Evolutionary conservation across 2,888 invertebrate genomes (phyloP).

Genomic region (Athalia cordata): DNA sequence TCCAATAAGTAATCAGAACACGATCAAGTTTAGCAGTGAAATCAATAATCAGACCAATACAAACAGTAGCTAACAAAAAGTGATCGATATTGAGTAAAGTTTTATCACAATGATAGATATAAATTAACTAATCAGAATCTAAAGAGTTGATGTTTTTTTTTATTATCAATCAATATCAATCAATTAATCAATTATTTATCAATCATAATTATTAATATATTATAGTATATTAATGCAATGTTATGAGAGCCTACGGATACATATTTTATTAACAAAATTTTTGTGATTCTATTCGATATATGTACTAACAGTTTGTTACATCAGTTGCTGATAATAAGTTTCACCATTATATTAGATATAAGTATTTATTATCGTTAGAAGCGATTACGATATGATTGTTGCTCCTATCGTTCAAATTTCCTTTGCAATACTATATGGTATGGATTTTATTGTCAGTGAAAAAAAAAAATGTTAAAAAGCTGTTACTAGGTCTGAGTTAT

Average conservation of each 20-base stretch:
- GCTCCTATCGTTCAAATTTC: background rate
- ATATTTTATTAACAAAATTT: constrained; percentile 37
- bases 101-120: constrained; percentile 32
- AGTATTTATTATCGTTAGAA: constrained; percentile 29
- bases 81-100: constrained; percentile 27
- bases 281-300: constrained; percentile 34
- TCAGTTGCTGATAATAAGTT: constrained; percentile 35
- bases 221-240: constrained; percentile 39
- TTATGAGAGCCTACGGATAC: constrained; percentile 18
- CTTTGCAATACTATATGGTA: background rate
- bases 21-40: constrained; percentile 29
- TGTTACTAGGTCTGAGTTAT: no score
- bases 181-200: no score
- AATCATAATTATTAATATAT: constrained; percentile 38
- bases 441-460: constrained; percentile 1
- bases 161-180: no score
- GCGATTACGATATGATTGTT: constrained; percentile 8
- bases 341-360: constrained; percentile 35
- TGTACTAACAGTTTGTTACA: constrained; percentile 33
- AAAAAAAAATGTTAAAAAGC: no score
- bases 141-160: constrained; percentile 17
- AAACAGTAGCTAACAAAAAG: constrained; percentile 41
- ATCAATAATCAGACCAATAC: constrained; percentile 32
- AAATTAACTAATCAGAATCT: constrained; percentile 29
- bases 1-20: constrained; percentile 55